Evolutionary conservation across 2,113 vertebrate species (phyloP).

Genomic region (Calidris pugnax): DNA sequence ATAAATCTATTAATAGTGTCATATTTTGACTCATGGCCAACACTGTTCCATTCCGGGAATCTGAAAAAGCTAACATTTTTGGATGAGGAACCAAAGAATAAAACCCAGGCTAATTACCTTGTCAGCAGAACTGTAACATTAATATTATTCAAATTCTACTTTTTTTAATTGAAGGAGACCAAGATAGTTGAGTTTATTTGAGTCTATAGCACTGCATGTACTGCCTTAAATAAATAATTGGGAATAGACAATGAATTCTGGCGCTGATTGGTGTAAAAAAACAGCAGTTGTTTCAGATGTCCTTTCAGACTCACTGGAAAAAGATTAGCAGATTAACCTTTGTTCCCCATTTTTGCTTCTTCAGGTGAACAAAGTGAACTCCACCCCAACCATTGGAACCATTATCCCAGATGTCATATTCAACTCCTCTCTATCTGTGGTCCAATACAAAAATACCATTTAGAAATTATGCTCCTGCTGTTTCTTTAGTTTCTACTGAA

Average conservation of each 20-base stretch:
- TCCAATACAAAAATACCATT: neutral
- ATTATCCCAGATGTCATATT: neutral
- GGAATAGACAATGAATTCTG: neutral
- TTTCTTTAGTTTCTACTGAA: neutral
- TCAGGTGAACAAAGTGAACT: neutral
- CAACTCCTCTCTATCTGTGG: neutral
- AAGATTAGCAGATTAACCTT: neutral
- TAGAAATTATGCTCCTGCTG: neutral
- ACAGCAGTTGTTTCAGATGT: neutral
- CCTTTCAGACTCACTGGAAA: neutral
- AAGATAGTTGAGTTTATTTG: neutral
- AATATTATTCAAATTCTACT: neutral
- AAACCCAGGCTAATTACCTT: neutral
- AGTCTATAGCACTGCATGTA: neutral
- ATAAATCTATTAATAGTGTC: neutral
- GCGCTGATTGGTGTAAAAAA: neutral
- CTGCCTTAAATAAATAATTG: neutral
- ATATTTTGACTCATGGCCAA: neutral
- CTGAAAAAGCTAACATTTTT: neutral
- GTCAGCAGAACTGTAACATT: neutral
- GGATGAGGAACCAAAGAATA: neutral
- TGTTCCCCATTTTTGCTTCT: neutral
- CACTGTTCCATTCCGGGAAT: neutral
- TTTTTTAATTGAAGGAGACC: neutral
- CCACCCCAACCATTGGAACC: rapidly evolving